Conservation (phyloP, 2,888 invertebrate species). For the Pterostichus madidus region DNA sequence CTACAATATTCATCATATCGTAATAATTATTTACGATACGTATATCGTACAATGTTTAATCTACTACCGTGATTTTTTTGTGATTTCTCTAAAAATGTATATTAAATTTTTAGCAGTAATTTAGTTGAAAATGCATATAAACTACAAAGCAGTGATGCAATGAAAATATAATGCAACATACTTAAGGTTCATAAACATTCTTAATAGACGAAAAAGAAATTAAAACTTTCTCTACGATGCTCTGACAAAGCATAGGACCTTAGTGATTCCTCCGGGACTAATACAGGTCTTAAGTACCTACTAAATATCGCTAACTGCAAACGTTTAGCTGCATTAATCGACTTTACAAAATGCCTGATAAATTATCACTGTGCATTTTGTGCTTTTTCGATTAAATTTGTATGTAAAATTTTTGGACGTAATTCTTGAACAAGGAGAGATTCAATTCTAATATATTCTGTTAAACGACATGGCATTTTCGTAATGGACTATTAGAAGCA, state of each 20-base stretch:
- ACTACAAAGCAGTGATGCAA: not conserved
- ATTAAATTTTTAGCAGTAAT: no score
- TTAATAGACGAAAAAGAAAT: conserved; percentile 1
- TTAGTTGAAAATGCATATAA: not conserved
- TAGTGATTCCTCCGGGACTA: not conserved
- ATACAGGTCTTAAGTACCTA: conserved; percentile 4
- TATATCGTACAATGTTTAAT: no score
- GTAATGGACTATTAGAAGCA: conserved; percentile 43
- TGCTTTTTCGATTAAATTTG: not conserved
- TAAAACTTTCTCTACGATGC: not conserved
- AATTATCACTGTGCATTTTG: conserved; percentile 10
- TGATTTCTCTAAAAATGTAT: no score
- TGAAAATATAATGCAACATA: not conserved
- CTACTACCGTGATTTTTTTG: no score
- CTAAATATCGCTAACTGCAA: conserved; percentile 10
- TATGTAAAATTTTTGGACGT: not conserved
- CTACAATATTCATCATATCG: no score
- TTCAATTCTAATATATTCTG: conserved; percentile 39
- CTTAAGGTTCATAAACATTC: not conserved
- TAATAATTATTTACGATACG: no score
- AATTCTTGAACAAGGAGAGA: not conserved
- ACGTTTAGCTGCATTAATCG: conserved; percentile 6
- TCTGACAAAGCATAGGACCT: not conserved
- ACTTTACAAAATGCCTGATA: not conserved
- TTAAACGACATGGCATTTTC: conserved; percentile 44